Evolutionary conservation across 2,888 invertebrate species (phyloP), one percentile per base, ranked within the genome.

Genomic region (Gibbula magus): DNA sequence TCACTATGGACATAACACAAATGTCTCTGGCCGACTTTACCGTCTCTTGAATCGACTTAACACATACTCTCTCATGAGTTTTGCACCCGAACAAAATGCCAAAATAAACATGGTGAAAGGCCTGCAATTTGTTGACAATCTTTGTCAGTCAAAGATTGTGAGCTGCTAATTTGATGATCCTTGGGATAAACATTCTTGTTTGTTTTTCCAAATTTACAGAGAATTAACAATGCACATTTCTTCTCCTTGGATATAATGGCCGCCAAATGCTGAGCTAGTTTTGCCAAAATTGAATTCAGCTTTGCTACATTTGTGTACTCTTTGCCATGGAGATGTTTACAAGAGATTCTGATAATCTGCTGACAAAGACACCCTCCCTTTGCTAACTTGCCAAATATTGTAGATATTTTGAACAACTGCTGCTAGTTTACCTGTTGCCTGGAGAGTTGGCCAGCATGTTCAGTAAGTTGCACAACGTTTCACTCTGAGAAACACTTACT

Each of bases 211-310:
- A 25, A 61, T 61, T 61, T 29, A 61, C 22, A 61, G 61, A 16
- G 61, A 61, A 61, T 61, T 61, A 29, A 61, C 61, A 61, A 61
- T 61, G 61, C 61, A 61, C 25, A 29, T 61, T 25, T 61, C 29
- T 16, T 61, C 29, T 29, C 61, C 29, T 0, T 4, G 61, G 29
- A 29, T 61, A 16, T 61, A 61, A 61, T 61, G 61, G 18, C 61
- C 22, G n/a, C 29, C 61, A 25, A 61, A 61, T 25, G 29, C 1
- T 25, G 25, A 13, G 61, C 61, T 61, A 61, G 29, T 16, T 13
- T 29, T 29, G 61, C 61, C 61, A 61, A 61, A 61, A 61, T 61
- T 61, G 25, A 61, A 61, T 61, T 61, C 61, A 61, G 61, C 61
- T 61, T 25, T 61, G 61, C 18, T 16, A 29, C 25, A 18, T 29